Evolutionary conservation across 2,113 vertebrate species (phyloP), one percentile per base, ranked within the genome.

Genomic region (Corythornis madagascariensis): DNA sequence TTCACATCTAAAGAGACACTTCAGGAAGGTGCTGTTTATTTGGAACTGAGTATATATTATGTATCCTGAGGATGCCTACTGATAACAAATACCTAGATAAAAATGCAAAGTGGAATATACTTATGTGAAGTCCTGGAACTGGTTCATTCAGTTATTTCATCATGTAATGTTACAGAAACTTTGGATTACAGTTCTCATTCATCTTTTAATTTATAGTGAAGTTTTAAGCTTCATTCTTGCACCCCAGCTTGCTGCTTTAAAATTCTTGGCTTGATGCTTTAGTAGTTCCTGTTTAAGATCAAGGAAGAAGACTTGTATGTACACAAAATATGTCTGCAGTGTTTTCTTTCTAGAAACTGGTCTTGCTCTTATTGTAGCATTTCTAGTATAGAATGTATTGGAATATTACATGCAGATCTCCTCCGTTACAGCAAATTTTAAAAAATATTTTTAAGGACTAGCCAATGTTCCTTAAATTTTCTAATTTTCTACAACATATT

Each of bases 191-290:
- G 9, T 89, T 90, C 56, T 91, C 33, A 59, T 73, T 87, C 33
- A 56, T 70, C 21, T 43, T 76, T 47, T 75, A 76, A 47, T 70
- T 93, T 93, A 35, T 19, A 84, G 15, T 66, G 26, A 66, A 87
- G 50, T 89, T 82, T 70, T 55, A 76, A 87, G 60, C 78, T 73
- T 92, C 16, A 35, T 33, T 64, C 13, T 33, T 73, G 55, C 76
- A 76, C 35, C 16, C 48, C 52, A 89, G 50, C 78, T 89, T 89
- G 56, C 81, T 90, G 84, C 86, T 83, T 80, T 67, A 48, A 85
- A 83, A 66, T 56, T 82, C 55, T 63, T 72, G 65, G 55, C 45
- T 56, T 81, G 72, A 66, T 84, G 63, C 74, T 94, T 71, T 77
- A 70, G 42, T 29, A 53, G 12, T 70, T 84, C 42, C 28, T 90